These are phyloP conservation scores for Eristalis pertinax DNA, from an alignment of 2,888 invertebrate species.

Conservation along the genomic window DNA sequence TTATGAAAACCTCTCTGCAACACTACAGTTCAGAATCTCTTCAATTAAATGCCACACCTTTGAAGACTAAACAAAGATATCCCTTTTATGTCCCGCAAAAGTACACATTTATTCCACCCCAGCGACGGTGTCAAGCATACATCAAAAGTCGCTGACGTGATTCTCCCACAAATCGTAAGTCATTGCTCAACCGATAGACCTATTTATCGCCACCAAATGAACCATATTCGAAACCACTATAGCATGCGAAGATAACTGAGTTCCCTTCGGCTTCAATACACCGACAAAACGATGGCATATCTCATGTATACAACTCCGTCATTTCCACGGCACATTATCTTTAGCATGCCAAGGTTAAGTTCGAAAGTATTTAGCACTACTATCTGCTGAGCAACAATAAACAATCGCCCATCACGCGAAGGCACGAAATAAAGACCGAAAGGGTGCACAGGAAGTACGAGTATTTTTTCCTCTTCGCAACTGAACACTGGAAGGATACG, in stretches of 20 bases:
- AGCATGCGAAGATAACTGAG: background rate
- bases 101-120: background rate
- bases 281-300: background rate
- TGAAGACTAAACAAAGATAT: too few species aligned
- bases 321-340: background rate
- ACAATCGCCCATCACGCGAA: slow-evolving; percentile 43
- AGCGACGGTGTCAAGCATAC: background rate
- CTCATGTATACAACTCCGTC: background rate
- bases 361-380: slow-evolving; percentile 10
- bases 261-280: background rate
- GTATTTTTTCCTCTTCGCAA: too few species aligned
- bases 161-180: background rate
- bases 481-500: background rate
- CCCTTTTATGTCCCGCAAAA: too few species aligned
- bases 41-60: too few species aligned
- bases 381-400: slow-evolving; percentile 1
- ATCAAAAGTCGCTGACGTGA: background rate
- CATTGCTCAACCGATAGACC: background rate
- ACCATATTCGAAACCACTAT: background rate
- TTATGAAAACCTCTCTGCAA: too few species aligned
- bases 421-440: background rate
- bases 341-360: background rate
- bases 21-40: too few species aligned
- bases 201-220: background rate
- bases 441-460: background rate